These are phyloP conservation scores for Tiaroga cobitis DNA, from an alignment of 2,797 vertebrate species.

Conservation along the genomic window DNA sequence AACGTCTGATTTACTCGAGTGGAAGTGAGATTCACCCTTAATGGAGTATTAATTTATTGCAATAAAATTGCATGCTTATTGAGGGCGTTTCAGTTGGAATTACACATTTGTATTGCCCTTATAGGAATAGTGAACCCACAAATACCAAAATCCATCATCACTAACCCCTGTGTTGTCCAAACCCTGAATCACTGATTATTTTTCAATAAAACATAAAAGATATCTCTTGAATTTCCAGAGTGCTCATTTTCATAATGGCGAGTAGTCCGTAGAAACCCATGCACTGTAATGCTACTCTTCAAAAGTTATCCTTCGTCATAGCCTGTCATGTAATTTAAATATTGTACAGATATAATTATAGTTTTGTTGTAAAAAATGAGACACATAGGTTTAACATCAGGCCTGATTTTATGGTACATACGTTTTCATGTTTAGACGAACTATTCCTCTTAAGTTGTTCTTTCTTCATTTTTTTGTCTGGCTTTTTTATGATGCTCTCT, in stretches of 20 bases:
- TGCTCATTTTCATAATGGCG: neutral
- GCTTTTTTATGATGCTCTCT: slow-evolving; percentile 12
- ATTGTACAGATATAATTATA: neutral
- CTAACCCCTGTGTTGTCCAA: neutral
- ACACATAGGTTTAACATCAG: neutral
- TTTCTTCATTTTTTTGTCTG: neutral
- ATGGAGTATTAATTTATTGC: neutral
- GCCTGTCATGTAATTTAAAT: neutral
- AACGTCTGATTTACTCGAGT: neutral
- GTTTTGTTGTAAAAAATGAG: neutral
- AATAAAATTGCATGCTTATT: neutral
- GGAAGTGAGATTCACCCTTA: neutral
- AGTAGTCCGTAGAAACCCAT: neutral
- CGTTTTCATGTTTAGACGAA: neutral
- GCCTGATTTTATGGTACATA: neutral
- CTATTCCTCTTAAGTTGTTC: slow-evolving; percentile 36
- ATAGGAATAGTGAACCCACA: slow-evolving; percentile 22
- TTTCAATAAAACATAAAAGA: neutral
- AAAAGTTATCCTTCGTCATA: neutral
- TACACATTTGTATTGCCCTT: neutral
- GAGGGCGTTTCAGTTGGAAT: neutral
- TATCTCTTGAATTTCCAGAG: neutral
- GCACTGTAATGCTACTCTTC: neutral
- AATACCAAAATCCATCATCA: slow-evolving; percentile 52
- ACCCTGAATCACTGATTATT: neutral